Percentiles rank a stretch among this genome's conserved stretches.
Evolutionary conservation across 2,113 vertebrate genomes (phyloP).

Genomic region (Phylloscopus whistleri): DNA sequence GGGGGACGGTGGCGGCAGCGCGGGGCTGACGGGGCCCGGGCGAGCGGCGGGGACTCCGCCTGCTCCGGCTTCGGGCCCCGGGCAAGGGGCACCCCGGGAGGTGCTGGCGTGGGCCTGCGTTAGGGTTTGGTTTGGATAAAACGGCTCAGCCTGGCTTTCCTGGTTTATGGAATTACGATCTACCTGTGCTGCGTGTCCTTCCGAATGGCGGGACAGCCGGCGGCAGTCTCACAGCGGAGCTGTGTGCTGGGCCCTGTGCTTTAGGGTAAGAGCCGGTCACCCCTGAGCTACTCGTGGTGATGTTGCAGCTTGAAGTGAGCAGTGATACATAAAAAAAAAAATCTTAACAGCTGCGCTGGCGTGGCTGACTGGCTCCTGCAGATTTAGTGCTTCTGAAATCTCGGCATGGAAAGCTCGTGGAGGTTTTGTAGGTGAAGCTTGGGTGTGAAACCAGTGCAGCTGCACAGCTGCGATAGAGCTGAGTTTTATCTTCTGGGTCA

Average conservation of each 20-base stretch:
- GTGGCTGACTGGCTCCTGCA: not conserved
- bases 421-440: not conserved
- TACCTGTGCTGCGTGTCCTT: not conserved
- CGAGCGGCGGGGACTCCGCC: not conserved
- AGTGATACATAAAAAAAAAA: not conserved
- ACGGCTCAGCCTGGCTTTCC: not conserved
- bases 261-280: not conserved
- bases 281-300: rapidly evolving
- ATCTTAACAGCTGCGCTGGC: not conserved
- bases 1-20: not conserved
- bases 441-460: not conserved
- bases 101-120: not conserved
- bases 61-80: not conserved
- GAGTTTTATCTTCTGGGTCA: not conserved
- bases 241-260: not conserved
- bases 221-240: not conserved
- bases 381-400: not conserved
- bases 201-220: rapidly evolving
- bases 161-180: rapidly evolving
- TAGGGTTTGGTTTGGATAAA: not conserved
- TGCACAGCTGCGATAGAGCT: constrained; percentile 1
- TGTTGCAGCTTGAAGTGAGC: rapidly evolving
- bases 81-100: not conserved
- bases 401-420: rapidly evolving
- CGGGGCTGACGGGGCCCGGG: not conserved